These are phyloP conservation scores for Anoplophora glabripennis DNA, from an alignment of 1,140 invertebrate species.

Conservation along the genomic window DNA sequence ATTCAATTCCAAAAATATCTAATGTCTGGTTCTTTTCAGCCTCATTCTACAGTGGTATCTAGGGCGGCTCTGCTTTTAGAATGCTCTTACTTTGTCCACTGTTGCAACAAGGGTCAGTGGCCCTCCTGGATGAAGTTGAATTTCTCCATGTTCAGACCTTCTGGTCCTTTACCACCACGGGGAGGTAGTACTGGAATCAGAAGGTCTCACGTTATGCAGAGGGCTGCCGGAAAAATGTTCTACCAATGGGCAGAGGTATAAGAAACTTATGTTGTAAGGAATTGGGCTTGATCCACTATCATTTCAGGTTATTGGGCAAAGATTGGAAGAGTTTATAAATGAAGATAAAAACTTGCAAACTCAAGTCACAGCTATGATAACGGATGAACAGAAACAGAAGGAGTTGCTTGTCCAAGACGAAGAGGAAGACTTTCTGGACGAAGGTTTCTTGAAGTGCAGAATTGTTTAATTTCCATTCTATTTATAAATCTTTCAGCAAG, in stretches of 20 bases:
- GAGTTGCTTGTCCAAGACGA: constrained; percentile 89
- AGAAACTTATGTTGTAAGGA: too few species aligned
- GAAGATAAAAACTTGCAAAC: constrained; percentile 73
- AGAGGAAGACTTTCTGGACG: constrained; percentile 97
- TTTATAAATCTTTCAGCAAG: constrained; percentile 61
- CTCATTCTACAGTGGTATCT: constrained; percentile 87
- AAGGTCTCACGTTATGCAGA: constrained; percentile 78
- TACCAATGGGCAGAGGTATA: constrained; percentile 94
- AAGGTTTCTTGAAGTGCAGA: constrained; percentile 61
- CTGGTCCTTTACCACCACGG: constrained; percentile 58
- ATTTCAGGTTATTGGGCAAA: constrained; percentile 64
- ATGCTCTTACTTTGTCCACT: constrained; percentile 94
- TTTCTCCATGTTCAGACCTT: constrained; percentile 74
- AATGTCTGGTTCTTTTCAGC: constrained; percentile 59
- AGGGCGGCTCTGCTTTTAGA: constrained; percentile 89
- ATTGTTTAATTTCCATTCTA: too few species aligned
- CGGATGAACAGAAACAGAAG: constrained; percentile 78
- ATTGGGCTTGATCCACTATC: too few species aligned
- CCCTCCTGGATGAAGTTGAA: constrained; percentile 92
- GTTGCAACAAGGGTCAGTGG: constrained; percentile 97
- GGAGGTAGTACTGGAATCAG: constrained; percentile 57
- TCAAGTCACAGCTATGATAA: constrained; percentile 61
- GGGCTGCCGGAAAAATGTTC: constrained; percentile 92
- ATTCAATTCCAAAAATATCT: neutral
- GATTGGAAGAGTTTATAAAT: constrained; percentile 78